Evolutionary conservation across 2,113 vertebrate species (phyloP).

Genomic region (Rhea americana): DNA sequence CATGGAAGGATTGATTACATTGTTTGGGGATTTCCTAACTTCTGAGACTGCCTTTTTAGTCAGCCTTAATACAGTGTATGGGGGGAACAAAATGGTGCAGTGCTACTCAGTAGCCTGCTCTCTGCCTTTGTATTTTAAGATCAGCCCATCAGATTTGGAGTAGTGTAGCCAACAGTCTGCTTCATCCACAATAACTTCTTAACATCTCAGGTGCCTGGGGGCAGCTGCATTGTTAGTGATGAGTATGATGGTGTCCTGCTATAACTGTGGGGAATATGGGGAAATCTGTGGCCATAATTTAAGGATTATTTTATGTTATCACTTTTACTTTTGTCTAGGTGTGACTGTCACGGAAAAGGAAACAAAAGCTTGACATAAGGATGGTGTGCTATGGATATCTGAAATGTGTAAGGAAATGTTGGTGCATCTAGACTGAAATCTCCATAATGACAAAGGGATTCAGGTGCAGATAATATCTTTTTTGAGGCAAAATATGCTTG

Average conservation of each 20-base stretch:
- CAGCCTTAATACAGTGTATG: not conserved
- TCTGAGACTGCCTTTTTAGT: slow-evolving; percentile 33
- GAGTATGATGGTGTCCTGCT: not conserved
- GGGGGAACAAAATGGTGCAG: not conserved
- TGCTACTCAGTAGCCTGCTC: not conserved
- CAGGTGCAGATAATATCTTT: not conserved
- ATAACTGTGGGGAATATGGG: not conserved
- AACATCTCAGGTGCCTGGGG: not conserved
- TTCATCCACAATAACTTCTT: not conserved
- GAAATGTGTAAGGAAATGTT: not conserved
- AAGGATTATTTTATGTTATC: not conserved
- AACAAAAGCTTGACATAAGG: not conserved
- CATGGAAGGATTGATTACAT: slow-evolving; percentile 62
- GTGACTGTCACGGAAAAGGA: not conserved
- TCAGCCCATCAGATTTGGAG: not conserved
- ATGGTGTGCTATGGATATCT: not conserved
- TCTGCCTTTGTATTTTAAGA: not conserved
- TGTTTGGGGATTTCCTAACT: slow-evolving; percentile 64
- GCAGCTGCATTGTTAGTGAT: not conserved
- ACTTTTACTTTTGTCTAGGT: not conserved
- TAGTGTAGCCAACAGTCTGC: not conserved
- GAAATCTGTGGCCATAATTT: not conserved
- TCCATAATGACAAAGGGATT: not conserved
- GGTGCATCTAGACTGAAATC: not conserved
- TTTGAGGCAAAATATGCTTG: not conserved